Evolutionary conservation across 2,113 vertebrate species (phyloP).

Genomic region (Pavo muticus): DNA sequence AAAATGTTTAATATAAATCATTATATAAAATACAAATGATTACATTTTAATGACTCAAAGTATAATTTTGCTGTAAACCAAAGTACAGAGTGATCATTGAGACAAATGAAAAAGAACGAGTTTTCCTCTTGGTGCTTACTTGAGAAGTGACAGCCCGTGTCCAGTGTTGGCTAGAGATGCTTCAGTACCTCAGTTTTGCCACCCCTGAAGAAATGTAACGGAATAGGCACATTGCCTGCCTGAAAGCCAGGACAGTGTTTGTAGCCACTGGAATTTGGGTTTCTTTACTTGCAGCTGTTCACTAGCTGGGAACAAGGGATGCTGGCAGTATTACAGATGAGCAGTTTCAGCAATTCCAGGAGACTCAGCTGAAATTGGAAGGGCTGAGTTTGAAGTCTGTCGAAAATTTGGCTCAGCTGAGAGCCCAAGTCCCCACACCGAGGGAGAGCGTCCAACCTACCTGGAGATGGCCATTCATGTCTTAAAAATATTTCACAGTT

Average conservation of each 20-base stretch:
- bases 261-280: neutral
- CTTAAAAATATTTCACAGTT: neutral
- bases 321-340: neutral
- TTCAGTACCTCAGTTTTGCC: neutral
- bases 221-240: neutral
- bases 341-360: neutral
- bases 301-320: neutral
- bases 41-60: neutral
- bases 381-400: neutral
- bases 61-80: neutral
- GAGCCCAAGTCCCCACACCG: neutral
- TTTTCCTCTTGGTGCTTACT: neutral
- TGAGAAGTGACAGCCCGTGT: neutral
- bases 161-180: neutral
- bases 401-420: neutral
- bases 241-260: neutral
- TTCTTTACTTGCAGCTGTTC: neutral
- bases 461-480: fast-evolving
- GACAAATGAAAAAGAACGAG: neutral
- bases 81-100: neutral
- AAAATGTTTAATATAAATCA: neutral
- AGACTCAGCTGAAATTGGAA: neutral
- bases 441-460: neutral
- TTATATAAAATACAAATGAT: neutral
- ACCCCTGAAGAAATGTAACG: neutral